Percentiles rank a stretch among this genome's conserved stretches.
Evolutionary conservation across 1,140 invertebrate species (phyloP).

Genomic region (Lordiphosa collinella): DNA sequence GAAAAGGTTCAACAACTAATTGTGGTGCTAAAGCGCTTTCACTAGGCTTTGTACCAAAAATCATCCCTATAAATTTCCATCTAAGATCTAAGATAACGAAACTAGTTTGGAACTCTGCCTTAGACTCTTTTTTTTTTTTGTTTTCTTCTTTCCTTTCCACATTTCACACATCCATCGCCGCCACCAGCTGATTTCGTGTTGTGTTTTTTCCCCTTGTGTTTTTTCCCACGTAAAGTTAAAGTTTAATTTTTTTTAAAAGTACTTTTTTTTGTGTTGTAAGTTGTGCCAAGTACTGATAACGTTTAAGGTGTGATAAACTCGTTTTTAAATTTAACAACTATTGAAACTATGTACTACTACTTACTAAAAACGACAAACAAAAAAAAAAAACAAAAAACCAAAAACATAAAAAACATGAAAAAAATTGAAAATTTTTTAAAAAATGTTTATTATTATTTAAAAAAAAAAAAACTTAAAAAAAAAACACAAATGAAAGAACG

Average conservation of each 20-base stretch:
- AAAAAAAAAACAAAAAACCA: constrained; percentile 15
- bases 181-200: background rate
- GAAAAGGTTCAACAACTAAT: no score
- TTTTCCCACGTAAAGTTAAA: constrained; percentile 19
- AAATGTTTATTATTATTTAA: constrained; percentile 47
- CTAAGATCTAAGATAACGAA: no score
- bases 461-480: constrained; percentile 13
- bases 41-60: no score
- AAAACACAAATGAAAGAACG: no score
- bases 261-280: constrained; percentile 78
- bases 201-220: constrained; percentile 5
- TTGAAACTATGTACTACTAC: constrained; percentile 74
- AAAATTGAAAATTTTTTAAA: constrained; percentile 35
- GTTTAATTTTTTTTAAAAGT: constrained; percentile 47
- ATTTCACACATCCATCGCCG: background rate
- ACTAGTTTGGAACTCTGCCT: no score
- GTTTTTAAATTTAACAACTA: constrained; percentile 76
- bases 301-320: constrained; percentile 78
- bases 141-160: background rate
- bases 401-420: constrained; percentile 27
- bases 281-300: constrained; percentile 79
- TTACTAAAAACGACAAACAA: constrained; percentile 46
- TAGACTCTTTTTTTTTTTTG: no score
- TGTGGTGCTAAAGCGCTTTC: no score
- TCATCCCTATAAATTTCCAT: no score